Percentiles rank a stretch among this genome's conserved stretches.
phyloP scores from a whole-genome alignment of 2,113 vertebrate genomes.

The Sinocyclocheilus anophthalmus region DNA sequence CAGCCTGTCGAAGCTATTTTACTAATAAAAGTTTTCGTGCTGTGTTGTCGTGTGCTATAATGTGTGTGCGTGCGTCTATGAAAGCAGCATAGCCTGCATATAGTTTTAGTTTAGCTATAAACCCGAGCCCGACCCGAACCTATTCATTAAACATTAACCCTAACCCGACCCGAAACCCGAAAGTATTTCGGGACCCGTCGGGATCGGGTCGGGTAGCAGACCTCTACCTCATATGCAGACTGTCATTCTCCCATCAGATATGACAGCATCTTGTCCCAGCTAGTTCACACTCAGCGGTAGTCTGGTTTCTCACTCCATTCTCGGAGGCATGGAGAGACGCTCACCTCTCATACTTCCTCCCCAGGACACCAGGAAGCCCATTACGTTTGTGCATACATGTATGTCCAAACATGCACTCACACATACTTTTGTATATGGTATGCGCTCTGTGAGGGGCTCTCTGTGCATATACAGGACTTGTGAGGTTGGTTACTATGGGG shows the following conservation, averaged over 20 bases:
- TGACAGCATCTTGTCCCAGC: constrained; percentile 16
- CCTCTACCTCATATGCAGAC: background rate
- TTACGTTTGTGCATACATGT: constrained; percentile 44
- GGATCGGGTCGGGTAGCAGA: no score
- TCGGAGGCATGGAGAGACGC: background rate
- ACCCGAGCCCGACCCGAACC: no score
- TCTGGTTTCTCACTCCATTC: constrained; percentile 26
- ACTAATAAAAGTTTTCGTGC: no score
- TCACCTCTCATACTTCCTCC: constrained; percentile 32
- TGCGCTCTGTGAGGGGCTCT: constrained; percentile 42
- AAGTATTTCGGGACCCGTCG: no score
- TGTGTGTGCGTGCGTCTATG: no score
- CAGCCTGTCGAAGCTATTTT: no score
- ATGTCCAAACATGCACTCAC: constrained; percentile 3
- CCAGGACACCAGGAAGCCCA: constrained; percentile 34
- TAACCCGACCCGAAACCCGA: no score
- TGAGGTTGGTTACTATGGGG: constrained; percentile 76
- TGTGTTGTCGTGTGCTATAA: no score
- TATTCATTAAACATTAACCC: no score
- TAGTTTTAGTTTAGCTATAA: no score
- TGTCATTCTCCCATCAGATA: background rate
- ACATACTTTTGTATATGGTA: constrained; percentile 25
- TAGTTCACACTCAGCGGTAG: constrained; percentile 21
- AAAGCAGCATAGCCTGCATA: no score
- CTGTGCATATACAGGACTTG: constrained; percentile 63